Evolutionary conservation across 2,113 vertebrate species (phyloP).

Genomic region (Malaclemys terrapin): DNA sequence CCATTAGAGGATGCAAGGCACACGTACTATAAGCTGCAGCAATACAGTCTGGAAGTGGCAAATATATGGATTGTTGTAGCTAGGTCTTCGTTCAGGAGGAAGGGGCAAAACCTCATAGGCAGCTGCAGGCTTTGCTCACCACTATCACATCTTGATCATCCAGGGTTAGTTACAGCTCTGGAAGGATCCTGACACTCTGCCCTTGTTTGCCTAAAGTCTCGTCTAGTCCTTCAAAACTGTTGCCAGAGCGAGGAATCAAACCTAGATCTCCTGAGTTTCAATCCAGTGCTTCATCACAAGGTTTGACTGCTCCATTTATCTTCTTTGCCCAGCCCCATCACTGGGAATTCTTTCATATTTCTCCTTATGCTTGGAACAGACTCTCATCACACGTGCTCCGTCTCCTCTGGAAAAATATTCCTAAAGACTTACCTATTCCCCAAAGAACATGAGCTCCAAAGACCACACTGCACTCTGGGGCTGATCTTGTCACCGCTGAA

Average conservation of each 20-base stretch:
- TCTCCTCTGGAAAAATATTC: background rate
- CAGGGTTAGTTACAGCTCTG: background rate
- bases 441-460: background rate
- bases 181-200: background rate
- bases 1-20: background rate
- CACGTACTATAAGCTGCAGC: background rate
- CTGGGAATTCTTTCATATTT: background rate
- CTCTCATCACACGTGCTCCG: background rate
- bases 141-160: background rate
- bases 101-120: background rate
- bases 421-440: background rate
- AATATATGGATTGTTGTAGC: background rate
- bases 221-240: background rate
- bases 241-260: background rate
- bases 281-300: background rate
- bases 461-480: background rate
- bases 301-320: background rate
- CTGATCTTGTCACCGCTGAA: background rate
- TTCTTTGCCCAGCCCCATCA: background rate
- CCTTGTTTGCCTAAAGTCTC: background rate
- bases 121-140: background rate
- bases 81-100: background rate
- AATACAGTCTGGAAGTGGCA: background rate
- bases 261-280: background rate
- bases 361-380: background rate